A percentile compares a stretch with the other conserved stretches of the same genome.
Evolutionary conservation across 2,113 vertebrate genomes (phyloP).

Genomic region (Marcusenius ussheri): DNA sequence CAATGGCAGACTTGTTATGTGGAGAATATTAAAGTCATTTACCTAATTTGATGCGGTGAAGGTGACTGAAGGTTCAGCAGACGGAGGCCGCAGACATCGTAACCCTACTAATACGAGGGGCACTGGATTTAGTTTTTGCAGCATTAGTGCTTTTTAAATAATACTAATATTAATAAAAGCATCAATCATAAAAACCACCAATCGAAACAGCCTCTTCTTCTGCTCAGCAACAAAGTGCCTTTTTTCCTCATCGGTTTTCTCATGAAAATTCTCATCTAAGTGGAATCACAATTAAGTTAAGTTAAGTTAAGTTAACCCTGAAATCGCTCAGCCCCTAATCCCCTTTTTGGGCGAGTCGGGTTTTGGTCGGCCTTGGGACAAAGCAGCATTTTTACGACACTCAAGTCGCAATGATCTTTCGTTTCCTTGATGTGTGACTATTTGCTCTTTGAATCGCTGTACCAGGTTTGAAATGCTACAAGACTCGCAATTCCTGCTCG

Average conservation of each 20-base stretch:
- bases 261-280: neutral
- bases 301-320: neutral
- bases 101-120: conserved; percentile 5
- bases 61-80: conserved; percentile 33
- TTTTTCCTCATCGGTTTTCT: neutral
- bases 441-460: neutral
- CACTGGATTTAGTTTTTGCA: neutral
- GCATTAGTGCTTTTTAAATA: neutral
- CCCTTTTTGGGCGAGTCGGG: neutral
- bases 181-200: neutral
- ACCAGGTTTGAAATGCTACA: neutral
- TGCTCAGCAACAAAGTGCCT: neutral
- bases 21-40: conserved; percentile 20
- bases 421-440: neutral
- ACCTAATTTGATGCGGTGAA: conserved; percentile 32
- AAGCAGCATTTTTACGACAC: neutral
- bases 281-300: neutral
- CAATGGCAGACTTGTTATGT: conserved; percentile 33
- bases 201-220: neutral
- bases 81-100: neutral
- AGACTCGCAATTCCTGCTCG: neutral
- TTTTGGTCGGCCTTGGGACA: neutral
- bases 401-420: neutral
- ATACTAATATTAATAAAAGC: neutral
- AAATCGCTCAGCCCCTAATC: neutral